Conservation (phyloP, 2,113 vertebrate species). For the Erpornis zantholeuca region DNA sequence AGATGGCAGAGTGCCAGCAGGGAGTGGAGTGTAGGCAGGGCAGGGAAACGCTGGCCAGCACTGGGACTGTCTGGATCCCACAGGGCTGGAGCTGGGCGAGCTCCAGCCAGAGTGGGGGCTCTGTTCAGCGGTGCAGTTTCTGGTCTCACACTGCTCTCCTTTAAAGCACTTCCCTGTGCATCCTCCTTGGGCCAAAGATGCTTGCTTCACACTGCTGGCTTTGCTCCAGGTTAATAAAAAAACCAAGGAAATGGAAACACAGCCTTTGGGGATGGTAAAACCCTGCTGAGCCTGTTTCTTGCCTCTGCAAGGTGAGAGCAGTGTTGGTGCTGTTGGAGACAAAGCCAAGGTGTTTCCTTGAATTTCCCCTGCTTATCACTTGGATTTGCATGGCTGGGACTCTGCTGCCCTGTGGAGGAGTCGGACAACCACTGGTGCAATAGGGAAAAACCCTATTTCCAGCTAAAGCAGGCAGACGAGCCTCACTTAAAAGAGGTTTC, state of each 20-base stretch:
- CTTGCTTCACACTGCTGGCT: not conserved
- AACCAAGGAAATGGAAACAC: not conserved
- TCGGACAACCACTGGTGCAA: not conserved
- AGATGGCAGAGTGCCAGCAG: not conserved
- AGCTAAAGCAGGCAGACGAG: not conserved
- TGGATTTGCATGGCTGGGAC: not conserved
- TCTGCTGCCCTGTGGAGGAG: not conserved
- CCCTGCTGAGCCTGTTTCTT: not conserved
- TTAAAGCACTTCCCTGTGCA: not conserved
- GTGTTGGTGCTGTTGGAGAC: not conserved
- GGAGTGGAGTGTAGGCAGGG: not conserved
- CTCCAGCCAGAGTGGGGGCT: not conserved
- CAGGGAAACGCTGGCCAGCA: rapidly evolving
- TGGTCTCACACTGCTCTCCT: not conserved
- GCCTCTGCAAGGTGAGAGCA: not conserved
- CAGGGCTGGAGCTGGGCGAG: not conserved
- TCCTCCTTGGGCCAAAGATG: not conserved
- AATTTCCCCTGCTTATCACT: not conserved
- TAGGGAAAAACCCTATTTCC: not conserved
- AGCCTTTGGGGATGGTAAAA: slow-evolving; percentile 44
- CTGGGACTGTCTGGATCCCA: not conserved
- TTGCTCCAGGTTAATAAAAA: slow-evolving; percentile 28
- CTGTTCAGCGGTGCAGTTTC: not conserved
- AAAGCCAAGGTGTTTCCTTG: not conserved
- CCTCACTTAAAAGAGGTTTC: not conserved